Evolutionary conservation across 1,140 invertebrate genomes (phyloP), one percentile per base, ranked within the genome.

Genomic region (Orchesella cincta): DNA sequence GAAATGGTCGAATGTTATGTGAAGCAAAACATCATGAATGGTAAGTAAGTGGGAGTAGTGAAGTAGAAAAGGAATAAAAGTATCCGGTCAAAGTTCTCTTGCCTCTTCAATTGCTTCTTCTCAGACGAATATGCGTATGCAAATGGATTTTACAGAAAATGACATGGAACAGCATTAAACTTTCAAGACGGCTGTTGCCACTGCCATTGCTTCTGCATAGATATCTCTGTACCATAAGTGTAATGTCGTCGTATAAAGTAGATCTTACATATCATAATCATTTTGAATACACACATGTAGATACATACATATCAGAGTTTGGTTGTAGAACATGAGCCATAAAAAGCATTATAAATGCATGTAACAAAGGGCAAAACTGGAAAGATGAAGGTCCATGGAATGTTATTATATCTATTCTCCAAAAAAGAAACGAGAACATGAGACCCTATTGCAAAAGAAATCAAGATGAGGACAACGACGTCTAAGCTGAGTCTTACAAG

Each of bases 31-130:
- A 20, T 20, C 8, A 20, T 46, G 39, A 8, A 46, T 8, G 8
- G 39, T 46, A 46, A 46, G 8, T 46, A n/a, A n/a, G 39, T 46
- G 39, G 20, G 39, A 46, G 39, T 12, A 46, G 20, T 46, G 20
- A 46, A 8, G 39, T n/a, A n/a, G 39, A 46, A 46, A 18, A 8
- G 39, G 39, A 46, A 18, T 8, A 46, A 46, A n/a, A 57, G 52
- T 3, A 57, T 57, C 52, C 52, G 52, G 52, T 57, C 52, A 57
- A 23, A 57, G 52, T 57, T 57, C 52, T 18, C n/a, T 57, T 57
- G 14, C 52, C 52, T 14, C 12, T n/a, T n/a, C 23, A 8, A 18
- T 57, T 57, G 23, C 52, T n/a, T 23, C 23, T 23, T n/a, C 12
- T 57, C 5, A n/a, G 52, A 57, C 52, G 23, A 57, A 23, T 57